Evolutionary conservation across 2,888 invertebrate genomes (phyloP).

Genomic region (Dinocampus coccinellae): DNA sequence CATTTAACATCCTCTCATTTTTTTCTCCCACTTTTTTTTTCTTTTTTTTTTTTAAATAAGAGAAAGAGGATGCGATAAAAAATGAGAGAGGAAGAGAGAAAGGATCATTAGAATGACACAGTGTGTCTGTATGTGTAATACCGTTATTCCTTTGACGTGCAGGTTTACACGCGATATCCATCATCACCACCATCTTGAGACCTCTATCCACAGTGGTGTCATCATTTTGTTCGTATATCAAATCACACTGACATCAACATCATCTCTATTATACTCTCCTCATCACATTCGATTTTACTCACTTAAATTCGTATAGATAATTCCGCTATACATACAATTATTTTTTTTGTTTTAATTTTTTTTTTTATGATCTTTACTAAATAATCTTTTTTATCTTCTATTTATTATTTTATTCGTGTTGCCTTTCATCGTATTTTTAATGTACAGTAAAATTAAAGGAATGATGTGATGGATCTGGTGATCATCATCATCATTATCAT

Average conservation of each 20-base stretch:
- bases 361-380: background rate
- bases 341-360: background rate
- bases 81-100: too few relatives aligned
- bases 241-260: background rate
- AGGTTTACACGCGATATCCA: conserved; percentile 26
- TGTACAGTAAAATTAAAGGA: background rate
- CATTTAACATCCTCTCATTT: too few relatives aligned
- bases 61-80: too few relatives aligned
- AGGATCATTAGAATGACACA: conserved; percentile 9
- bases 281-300: conserved; percentile 20
- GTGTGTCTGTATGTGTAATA: background rate
- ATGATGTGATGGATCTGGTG: background rate
- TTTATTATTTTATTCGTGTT: background rate
- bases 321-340: background rate
- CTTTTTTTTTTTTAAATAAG: too few relatives aligned
- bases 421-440: background rate
- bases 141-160: conserved; percentile 22
- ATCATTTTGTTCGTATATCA: conserved; percentile 1
- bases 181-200: background rate
- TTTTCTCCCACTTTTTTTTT: too few relatives aligned
- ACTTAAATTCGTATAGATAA: background rate
- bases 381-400: background rate
- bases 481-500: too few relatives aligned
- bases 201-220: background rate
- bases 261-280: background rate